Percentiles rank a stretch among this genome's conserved stretches.
Evolutionary conservation across 2,113 vertebrate species (phyloP).

Genomic region (Petrocephalus zakoni): DNA sequence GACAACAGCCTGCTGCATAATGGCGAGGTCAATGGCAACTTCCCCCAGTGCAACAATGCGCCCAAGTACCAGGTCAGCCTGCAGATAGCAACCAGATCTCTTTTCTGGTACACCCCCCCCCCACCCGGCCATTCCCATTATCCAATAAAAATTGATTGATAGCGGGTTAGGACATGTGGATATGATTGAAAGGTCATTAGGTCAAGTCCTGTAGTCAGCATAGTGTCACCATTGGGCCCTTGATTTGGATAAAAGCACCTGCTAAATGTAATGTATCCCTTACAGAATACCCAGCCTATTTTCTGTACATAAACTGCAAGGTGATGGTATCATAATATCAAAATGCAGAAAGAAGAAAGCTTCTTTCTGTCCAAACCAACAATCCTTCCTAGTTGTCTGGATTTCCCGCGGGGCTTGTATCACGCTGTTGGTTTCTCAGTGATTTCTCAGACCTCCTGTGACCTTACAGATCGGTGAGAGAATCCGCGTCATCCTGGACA

Average conservation of each 20-base stretch:
- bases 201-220: not conserved
- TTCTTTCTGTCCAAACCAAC: not conserved
- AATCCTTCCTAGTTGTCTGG: not conserved
- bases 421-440: not conserved
- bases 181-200: not conserved
- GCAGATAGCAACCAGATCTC: no score
- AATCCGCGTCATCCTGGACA: constrained; percentile 96
- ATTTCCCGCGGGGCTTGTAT: not conserved
- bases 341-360: not conserved
- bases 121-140: not conserved
- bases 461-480: constrained; percentile 88
- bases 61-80: constrained; percentile 89
- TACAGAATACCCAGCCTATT: not conserved
- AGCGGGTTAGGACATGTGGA: not conserved
- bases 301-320: not conserved
- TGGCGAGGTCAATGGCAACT: constrained; percentile 93
- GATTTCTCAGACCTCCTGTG: not conserved
- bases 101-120: not conserved
- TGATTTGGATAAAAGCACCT: not conserved
- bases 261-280: not conserved
- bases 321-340: not conserved
- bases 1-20: constrained; percentile 98
- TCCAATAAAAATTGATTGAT: not conserved
- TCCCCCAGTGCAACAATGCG: constrained; percentile 97
- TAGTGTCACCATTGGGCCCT: not conserved